Evolutionary conservation across 2,113 vertebrate species (phyloP).

Genomic region (Aythya baeri): DNA sequence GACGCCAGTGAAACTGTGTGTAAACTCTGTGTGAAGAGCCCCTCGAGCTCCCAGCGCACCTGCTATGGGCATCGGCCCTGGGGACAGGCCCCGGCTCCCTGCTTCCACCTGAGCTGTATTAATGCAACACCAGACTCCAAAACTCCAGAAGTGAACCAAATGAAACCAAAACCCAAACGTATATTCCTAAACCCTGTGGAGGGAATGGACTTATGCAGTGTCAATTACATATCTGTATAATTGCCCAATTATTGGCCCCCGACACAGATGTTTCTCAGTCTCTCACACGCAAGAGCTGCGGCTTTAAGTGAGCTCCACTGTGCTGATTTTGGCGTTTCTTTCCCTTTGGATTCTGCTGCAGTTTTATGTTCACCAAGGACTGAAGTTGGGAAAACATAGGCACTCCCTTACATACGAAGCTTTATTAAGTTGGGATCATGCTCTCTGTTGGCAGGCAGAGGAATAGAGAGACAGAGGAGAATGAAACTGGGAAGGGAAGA

Average conservation of each 20-base stretch:
- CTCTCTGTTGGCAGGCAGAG: slow-evolving; percentile 81
- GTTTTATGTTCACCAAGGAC: slow-evolving; percentile 35
- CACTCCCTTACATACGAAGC: slow-evolving; percentile 52
- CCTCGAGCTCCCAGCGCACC: not conserved
- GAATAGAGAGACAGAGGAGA: slow-evolving; percentile 64
- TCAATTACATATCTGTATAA: not conserved
- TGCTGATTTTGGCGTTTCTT: slow-evolving; percentile 24
- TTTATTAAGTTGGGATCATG: slow-evolving; percentile 71
- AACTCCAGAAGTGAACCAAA: not conserved
- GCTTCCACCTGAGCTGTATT: not conserved
- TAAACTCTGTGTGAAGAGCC: not conserved
- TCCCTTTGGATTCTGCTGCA: slow-evolving; percentile 40
- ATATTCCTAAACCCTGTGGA: not conserved
- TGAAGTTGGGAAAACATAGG: slow-evolving; percentile 63
- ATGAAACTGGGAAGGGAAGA: not conserved
- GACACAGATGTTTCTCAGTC: not conserved
- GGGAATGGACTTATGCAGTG: not conserved
- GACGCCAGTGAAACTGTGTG: not conserved
- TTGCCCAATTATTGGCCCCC: not conserved
- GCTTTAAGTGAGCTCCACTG: not conserved
- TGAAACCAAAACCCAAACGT: not conserved
- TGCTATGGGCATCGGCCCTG: fast-evolving
- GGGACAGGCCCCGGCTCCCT: not conserved
- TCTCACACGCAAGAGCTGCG: not conserved
- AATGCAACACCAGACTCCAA: not conserved